Base-by-base conservation (phyloP, 2,113 vertebrate species). In the Nematolebias whitei region DNA sequence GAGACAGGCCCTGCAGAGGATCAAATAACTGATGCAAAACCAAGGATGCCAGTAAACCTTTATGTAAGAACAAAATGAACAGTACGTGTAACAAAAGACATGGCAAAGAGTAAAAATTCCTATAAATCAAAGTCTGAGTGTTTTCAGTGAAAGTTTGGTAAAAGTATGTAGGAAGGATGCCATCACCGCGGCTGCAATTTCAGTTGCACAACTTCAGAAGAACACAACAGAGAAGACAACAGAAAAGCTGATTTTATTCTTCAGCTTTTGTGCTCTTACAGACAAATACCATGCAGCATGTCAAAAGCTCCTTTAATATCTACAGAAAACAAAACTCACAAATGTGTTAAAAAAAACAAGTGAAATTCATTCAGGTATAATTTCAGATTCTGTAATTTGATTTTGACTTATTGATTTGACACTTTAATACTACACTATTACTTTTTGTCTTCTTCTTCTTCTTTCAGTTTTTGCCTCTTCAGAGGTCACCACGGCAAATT, bases 11-110 rank as follows among this genome's bases (percentile, higher is more conserved):
- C 65, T 45, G 77, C 74, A 69, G 77, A 65, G 74, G 82, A 82
- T 82, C 80, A 72, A 85, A 88, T 77, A 80, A 87, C 84, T 86
- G 67, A 89, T 88, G 83, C 66, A 64, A 77, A 73, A 75, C 39
- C 64, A 35, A 76, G 58, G 66, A 59, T 84, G 78, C 63, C 81
- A 82, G 66, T 43, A 59, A 68, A 72, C 70, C 63, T 77, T 68
- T 79, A 61, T 68, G 50, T 40, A 78, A 35, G 54, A 80, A 76
- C 63, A 58, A 63, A 74, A 87, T 49, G 19, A 64, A 74, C 67
- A 61, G 45, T 45, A 68, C 70, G 58, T 78, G 24, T 55, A 72
- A 63, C 60, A 61, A 62, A 78, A 79, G 53, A 43, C 64, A 58
- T 70, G 59, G 19, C 15, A 57, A 51, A 18, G n/a, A 47, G 3